Base-by-base conservation (phyloP, 2,888 invertebrate genomes). In the Mechanitis messenoides region DNA sequence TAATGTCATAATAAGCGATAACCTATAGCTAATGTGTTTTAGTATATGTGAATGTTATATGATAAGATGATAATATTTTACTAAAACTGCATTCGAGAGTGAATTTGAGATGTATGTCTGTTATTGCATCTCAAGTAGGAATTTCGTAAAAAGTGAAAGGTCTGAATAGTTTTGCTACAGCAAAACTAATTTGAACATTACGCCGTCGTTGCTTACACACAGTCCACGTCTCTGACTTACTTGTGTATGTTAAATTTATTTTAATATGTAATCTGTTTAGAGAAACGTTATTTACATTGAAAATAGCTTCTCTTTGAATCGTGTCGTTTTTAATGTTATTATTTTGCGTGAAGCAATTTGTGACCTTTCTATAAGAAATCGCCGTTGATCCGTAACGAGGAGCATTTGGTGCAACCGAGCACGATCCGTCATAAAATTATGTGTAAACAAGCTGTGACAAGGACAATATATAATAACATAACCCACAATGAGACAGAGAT, bases 281-380 rank as follows among this genome's bases (percentile, higher is more conserved):
- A 20, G 20, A 20, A 42, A 7, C 7, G 1, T 3, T 11, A 1
- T 42, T 50, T 50, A 50, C 6, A 20, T 50, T 50, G 2, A 20
- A 20, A 50, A 50, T 50, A 2, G 7, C 42, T 50, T 11, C 31
- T 31, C 31, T 33, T 45, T 54, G 12, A 54, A 20, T 3, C 45
- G 31, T 7, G 38, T 31, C 33, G 45, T 50, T 38, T 55, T 60
- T 56, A 50, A 60, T 47, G 20, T 33, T 42, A 33, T 45, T 45
- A 3, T 64, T 69, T 68, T 53, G 64, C 74, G 70, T 75, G 73
- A 72, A 64, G 69, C 72, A 59, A 70, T 75, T 74, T 70, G 68
- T 72, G 70, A 72, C 67, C 64, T 69, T 68, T 69, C 58, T 11
- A 64, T 66, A 61, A 66, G 59, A 64, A 74, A 72, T 72, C 61